A percentile compares a stretch with the other conserved stretches of the same genome.
Evolutionary conservation across 2,888 invertebrate species (phyloP).

Genomic region (Heliconius ethilla): DNA sequence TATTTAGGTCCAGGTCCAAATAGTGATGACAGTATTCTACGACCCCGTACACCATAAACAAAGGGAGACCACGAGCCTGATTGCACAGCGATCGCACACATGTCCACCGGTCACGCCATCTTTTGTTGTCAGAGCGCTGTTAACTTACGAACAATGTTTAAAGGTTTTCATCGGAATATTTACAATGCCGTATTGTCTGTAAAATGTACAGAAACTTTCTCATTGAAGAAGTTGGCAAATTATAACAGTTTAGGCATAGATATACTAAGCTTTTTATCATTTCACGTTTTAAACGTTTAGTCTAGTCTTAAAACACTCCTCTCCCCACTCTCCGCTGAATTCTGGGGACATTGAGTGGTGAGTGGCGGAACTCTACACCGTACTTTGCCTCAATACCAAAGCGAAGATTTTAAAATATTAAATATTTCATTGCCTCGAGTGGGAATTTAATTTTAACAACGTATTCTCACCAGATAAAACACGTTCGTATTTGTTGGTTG

Average conservation of each 20-base stretch:
- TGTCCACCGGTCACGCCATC: conserved; percentile 28
- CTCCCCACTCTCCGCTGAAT: too few species aligned
- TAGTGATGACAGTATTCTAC: conserved; percentile 9
- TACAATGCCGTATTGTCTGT: neutral
- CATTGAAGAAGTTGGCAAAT: neutral
- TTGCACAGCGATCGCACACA: conserved; percentile 28
- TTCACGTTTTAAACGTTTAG: neutral
- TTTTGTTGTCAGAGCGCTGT: conserved; percentile 20
- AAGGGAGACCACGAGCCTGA: conserved; percentile 28
- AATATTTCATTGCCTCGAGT: too few species aligned
- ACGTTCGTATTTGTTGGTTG: conserved; percentile 32
- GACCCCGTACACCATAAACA: conserved; percentile 27
- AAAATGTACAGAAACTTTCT: conserved; percentile 3
- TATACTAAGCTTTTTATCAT: neutral
- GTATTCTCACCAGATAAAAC: neutral
- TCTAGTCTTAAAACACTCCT: too few species aligned
- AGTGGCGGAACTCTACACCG: too few species aligned
- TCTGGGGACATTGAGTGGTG: too few species aligned
- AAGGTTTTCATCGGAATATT: conserved; percentile 10
- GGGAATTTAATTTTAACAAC: neutral
- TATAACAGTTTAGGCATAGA: neutral
- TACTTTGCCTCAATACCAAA: too few species aligned
- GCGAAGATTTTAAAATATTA: too few species aligned
- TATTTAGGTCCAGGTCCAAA: neutral
- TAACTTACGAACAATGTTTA: conserved; percentile 15